A percentile compares a stretch with the other conserved stretches of the same genome.
These are phyloP conservation scores for Macaria liturata DNA, from an alignment of 2,888 invertebrate species.

Conservation along the genomic window DNA sequence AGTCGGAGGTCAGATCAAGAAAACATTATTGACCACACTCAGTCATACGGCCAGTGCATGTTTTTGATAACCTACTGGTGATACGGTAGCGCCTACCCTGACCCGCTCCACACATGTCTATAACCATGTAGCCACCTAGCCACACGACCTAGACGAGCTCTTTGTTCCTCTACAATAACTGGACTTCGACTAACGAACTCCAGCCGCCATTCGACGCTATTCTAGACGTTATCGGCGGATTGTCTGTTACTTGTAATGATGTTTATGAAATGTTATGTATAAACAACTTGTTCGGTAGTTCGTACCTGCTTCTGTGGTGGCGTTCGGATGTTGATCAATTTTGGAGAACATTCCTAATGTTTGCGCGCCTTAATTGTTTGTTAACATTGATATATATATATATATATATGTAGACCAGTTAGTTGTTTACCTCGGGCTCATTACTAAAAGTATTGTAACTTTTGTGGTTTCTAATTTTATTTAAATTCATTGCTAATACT, in stretches of 20 bases:
- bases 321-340: slow-evolving; percentile 24
- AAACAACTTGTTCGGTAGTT: slow-evolving; percentile 51
- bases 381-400: slow-evolving; percentile 3
- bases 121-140: slow-evolving; percentile 47
- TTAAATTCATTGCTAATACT: slow-evolving; percentile 13
- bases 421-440: slow-evolving; percentile 43
- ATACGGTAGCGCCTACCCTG: slow-evolving; percentile 53
- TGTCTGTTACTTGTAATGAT: slow-evolving; percentile 62
- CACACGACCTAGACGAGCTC: slow-evolving; percentile 30
- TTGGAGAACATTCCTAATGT: slow-evolving; percentile 20
- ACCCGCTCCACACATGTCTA: slow-evolving; percentile 48
- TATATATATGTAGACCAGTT: slow-evolving; percentile 1
- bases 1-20: slow-evolving; percentile 69
- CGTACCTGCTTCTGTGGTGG: slow-evolving; percentile 41
- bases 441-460: slow-evolving; percentile 51
- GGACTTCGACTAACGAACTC: slow-evolving; percentile 39
- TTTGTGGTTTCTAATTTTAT: slow-evolving; percentile 8
- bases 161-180: slow-evolving; percentile 21
- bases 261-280: slow-evolving; percentile 64
- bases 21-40: slow-evolving; percentile 66
- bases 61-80: slow-evolving; percentile 64
- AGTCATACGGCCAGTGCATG: slow-evolving; percentile 68
- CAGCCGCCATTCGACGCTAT: slow-evolving; percentile 42
- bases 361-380: slow-evolving; percentile 4
- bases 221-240: slow-evolving; percentile 59